Conservation (phyloP, 2,113 vertebrate species). For the Trichomycterus rosablanca region DNA sequence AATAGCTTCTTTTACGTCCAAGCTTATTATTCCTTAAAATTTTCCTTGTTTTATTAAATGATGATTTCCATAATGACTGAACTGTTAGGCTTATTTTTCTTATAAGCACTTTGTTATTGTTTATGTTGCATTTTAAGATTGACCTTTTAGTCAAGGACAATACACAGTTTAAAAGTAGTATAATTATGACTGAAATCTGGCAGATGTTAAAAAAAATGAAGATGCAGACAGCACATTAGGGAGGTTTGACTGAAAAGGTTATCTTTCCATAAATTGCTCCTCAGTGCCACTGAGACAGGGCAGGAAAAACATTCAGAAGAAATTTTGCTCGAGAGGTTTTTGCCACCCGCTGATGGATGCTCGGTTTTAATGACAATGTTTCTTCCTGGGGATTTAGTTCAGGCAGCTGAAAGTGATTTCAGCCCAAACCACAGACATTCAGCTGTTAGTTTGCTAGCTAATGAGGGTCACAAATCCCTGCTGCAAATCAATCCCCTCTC, state of each 20-base stretch:
- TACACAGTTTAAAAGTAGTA: too few species aligned
- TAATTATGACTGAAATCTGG: too few species aligned
- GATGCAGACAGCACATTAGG: too few species aligned
- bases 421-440: slow-evolving; percentile 14
- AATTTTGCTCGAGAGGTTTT: neutral
- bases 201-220: too few species aligned
- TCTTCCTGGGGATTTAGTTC: neutral
- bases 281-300: neutral
- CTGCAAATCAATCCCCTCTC: neutral
- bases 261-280: slow-evolving; percentile 15
- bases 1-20: too few species aligned
- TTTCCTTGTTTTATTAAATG: too few species aligned
- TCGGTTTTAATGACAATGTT: slow-evolving; percentile 1
- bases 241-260: neutral
- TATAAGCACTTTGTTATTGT: too few species aligned
- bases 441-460: neutral
- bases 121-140: too few species aligned
- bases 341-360: neutral
- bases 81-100: too few species aligned
- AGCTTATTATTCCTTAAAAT: too few species aligned
- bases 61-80: too few species aligned
- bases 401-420: slow-evolving; percentile 24
- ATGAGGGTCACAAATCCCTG: neutral
- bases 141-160: too few species aligned
- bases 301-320: neutral